These are phyloP conservation scores for Bombus polaris DNA, from an alignment of 1,140 invertebrate species.

Conservation along the genomic window DNA sequence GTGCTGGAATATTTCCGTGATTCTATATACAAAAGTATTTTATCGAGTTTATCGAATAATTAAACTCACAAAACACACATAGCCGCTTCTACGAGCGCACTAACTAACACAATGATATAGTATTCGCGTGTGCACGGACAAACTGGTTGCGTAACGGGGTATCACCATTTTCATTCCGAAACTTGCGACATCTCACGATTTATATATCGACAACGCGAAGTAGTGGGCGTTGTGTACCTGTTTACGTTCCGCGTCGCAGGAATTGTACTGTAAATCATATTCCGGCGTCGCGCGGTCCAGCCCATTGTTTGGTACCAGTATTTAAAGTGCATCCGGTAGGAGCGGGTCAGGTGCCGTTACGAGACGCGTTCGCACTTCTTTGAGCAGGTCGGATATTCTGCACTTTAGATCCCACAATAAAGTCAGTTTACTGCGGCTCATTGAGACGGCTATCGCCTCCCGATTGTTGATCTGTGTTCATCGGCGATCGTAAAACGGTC, in stretches of 20 bases:
- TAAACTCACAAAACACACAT: not conserved
- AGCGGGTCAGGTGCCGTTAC: slow-evolving; percentile 60
- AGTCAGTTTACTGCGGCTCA: slow-evolving; percentile 66
- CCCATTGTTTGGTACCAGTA: slow-evolving; percentile 55
- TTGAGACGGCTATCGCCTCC: slow-evolving; percentile 66
- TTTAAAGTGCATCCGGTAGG: slow-evolving; percentile 33
- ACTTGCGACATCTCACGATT: slow-evolving; percentile 63
- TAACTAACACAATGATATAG: too few species aligned
- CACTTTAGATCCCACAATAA: slow-evolving; percentile 55
- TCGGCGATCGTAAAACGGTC: slow-evolving; percentile 68
- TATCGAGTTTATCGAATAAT: not conserved
- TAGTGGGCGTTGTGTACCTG: slow-evolving; percentile 47
- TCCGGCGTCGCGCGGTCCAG: slow-evolving; percentile 48
- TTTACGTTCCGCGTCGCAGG: slow-evolving; percentile 53
- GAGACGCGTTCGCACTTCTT: slow-evolving; percentile 54
- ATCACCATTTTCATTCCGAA: slow-evolving; percentile 60
- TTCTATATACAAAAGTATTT: too few species aligned
- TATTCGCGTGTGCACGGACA: too few species aligned
- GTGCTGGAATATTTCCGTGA: too few species aligned
- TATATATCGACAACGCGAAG: slow-evolving; percentile 46
- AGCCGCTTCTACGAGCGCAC: too few species aligned
- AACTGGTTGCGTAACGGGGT: slow-evolving; percentile 45
- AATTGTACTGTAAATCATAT: slow-evolving; percentile 61
- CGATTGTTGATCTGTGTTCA: slow-evolving; percentile 71
- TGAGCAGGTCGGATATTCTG: slow-evolving; percentile 32